phyloP scores from a whole-genome alignment of 2,113 vertebrate genomes.

The Rynchops niger region DNA sequence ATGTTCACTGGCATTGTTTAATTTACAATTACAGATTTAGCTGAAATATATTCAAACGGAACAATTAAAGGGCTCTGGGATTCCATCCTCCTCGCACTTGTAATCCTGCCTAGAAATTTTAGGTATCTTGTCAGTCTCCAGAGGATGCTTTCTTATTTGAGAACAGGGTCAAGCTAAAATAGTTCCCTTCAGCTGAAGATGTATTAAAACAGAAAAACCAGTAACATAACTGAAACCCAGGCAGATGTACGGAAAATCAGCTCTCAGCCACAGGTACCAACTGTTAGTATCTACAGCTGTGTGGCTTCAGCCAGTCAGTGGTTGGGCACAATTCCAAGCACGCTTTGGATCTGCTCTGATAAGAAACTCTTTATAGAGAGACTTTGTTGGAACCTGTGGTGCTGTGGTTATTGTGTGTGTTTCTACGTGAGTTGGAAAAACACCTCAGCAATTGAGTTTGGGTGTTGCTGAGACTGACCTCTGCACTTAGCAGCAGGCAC shows the following conservation, averaged over 20 bases:
- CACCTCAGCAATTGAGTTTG: background rate
- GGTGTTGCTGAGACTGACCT: background rate
- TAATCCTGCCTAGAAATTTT: background rate
- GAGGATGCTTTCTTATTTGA: background rate
- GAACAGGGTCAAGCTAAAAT: background rate
- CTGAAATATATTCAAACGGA: background rate
- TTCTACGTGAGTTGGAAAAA: background rate
- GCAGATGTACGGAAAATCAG: background rate
- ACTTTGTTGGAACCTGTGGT: background rate
- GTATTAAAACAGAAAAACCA: background rate
- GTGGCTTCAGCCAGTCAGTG: background rate
- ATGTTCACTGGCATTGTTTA: background rate
- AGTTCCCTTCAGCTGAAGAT: background rate
- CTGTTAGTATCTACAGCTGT: background rate
- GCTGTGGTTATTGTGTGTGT: background rate
- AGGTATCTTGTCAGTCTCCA: background rate
- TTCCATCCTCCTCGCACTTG: background rate
- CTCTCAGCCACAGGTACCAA: background rate
- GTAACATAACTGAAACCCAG: background rate
- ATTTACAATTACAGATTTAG: background rate
- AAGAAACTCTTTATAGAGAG: background rate
- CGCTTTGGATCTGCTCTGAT: background rate
- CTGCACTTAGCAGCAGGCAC: background rate
- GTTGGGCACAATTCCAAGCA: background rate
- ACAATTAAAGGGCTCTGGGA: background rate